Conservation (phyloP, 2,113 vertebrate species). For the Myotis davidii region DNA sequence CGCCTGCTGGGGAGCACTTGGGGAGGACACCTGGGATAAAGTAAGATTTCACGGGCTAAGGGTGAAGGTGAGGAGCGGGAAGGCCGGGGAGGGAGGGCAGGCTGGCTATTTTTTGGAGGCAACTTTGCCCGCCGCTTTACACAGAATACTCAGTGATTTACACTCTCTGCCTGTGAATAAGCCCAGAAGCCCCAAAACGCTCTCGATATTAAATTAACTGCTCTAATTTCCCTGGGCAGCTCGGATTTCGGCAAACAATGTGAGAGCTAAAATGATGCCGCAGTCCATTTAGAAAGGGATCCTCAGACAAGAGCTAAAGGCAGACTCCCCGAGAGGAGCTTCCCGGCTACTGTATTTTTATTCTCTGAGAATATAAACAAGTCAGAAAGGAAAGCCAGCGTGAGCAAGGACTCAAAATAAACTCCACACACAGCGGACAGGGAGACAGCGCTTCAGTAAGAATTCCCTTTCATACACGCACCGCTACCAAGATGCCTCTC, state of each 20-base stretch:
- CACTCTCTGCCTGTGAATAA: background rate
- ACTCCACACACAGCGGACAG: background rate
- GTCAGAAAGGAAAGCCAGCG: conserved; percentile 52
- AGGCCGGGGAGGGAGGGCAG: background rate
- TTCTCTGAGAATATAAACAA: conserved; percentile 70
- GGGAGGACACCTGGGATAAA: background rate
- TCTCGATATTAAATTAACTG: conserved; percentile 68
- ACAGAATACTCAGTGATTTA: conserved; percentile 18
- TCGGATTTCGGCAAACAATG: conserved; percentile 42
- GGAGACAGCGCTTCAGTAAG: background rate
- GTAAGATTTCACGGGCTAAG: background rate
- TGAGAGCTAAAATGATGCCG: conserved; percentile 37
- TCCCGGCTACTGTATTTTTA: conserved; percentile 41
- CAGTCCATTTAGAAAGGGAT: conserved; percentile 22
- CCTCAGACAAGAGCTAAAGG: background rate
- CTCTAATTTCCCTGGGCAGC: conserved; percentile 61
- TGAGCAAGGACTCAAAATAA: conserved; percentile 30
- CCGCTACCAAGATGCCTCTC: background rate
- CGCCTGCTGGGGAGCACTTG: background rate
- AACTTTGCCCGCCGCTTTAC: background rate
- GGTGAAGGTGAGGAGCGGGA: background rate
- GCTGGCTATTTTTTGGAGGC: background rate
- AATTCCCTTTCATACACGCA: background rate
- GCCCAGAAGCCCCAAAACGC: conserved; percentile 68
- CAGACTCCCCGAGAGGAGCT: background rate